Percentiles rank a stretch among this genome's conserved stretches.
Evolutionary conservation across 2,888 invertebrate genomes (phyloP).

Genomic region (Epistrophe eligans): DNA sequence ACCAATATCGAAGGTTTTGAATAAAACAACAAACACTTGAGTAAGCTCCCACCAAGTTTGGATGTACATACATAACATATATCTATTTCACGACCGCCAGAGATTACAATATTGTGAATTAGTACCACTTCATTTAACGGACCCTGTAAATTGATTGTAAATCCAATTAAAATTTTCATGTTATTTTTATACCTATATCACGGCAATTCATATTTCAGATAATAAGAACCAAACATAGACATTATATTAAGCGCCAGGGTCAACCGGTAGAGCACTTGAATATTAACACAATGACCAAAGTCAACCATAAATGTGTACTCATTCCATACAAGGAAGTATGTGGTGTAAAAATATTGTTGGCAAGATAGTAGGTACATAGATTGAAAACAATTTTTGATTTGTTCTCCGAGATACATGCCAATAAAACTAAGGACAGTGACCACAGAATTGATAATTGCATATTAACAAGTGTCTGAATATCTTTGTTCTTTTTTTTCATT

Average conservation of each 20-base stretch:
- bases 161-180: slow-evolving; percentile 32
- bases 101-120: background rate
- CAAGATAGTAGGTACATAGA: no score
- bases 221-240: slow-evolving; percentile 13
- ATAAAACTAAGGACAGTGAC: slow-evolving; percentile 55
- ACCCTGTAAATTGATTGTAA: slow-evolving; percentile 50
- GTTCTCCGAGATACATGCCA: slow-evolving; percentile 31
- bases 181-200: slow-evolving; percentile 1
- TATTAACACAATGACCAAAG: slow-evolving; percentile 25
- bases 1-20: no score
- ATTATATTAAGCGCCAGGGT: slow-evolving; percentile 36
- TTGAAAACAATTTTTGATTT: background rate
- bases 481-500: background rate
- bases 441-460: slow-evolving; percentile 25
- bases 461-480: background rate
- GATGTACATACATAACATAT: no score
- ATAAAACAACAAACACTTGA: no score
- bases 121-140: background rate
- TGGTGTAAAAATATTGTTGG: slow-evolving; percentile 11
- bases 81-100: no score
- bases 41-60: no score
- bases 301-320: slow-evolving; percentile 1
- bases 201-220: slow-evolving; percentile 24
- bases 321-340: slow-evolving; percentile 30
- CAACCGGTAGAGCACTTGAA: slow-evolving; percentile 50